Evolutionary conservation across 2,113 vertebrate genomes (phyloP).

Genomic region (Empidonax alnorum): DNA sequence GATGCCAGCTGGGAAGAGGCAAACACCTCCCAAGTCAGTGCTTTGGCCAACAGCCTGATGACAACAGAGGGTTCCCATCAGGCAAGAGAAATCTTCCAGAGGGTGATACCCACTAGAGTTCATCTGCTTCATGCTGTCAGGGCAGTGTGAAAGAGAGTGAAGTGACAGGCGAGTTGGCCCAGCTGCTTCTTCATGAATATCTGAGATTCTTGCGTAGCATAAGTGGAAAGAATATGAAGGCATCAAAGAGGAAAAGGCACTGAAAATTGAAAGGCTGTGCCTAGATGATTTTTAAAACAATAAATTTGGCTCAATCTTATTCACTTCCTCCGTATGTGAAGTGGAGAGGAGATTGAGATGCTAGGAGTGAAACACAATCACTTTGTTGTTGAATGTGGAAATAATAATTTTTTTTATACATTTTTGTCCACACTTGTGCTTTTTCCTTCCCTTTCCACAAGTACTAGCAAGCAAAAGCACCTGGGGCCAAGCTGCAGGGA

Average conservation of each 20-base stretch:
- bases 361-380: not conserved
- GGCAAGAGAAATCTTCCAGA: conserved; percentile 55
- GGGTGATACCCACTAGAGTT: conserved; percentile 49
- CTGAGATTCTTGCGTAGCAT: conserved; percentile 20
- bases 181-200: conserved; percentile 55
- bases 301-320: not conserved
- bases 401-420: not conserved
- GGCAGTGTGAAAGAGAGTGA: conserved; percentile 4
- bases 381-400: not conserved
- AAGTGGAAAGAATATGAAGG: conserved; percentile 8
- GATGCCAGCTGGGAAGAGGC: conserved; percentile 46
- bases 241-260: conserved; percentile 23
- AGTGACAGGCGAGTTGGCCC: conserved; percentile 52
- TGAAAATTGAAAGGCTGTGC: not conserved
- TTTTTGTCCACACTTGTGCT: not conserved
- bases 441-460: not conserved
- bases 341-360: not conserved
- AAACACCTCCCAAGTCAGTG: conserved; percentile 24
- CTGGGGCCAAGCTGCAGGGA: not conserved
- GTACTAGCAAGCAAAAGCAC: not conserved
- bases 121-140: conserved; percentile 47
- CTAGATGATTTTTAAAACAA: not conserved
- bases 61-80: conserved; percentile 60
- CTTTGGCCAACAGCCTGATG: conserved; percentile 47
- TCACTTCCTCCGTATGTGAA: not conserved